Evolutionary conservation across 92 coral and sea anemone genomes (phyloP), one percentile per base, ranked within the genome.

Genomic region (Desmophyllum pertusum): DNA sequence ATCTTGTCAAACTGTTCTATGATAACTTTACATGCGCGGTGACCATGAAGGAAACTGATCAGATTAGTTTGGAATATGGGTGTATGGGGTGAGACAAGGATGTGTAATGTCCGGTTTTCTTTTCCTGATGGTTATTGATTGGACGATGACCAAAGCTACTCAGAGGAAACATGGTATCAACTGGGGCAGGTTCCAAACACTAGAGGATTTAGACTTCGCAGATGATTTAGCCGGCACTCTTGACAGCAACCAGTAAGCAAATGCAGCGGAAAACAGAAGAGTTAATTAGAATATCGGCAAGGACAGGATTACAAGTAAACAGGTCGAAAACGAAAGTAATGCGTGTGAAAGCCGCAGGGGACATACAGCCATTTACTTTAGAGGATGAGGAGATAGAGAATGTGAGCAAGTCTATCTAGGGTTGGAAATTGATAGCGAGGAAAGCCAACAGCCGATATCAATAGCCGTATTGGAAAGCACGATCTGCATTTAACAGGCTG

Each of bases 381-480:
- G n/a, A n/a, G n/a, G n/a, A n/a, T n/a, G n/a, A n/a, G 30, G 30
- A 80, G 76, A 15, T 61, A 61, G 83, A 66, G 41, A 39, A 80
- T 66, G 78, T 73, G 29, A 39, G 31, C 78, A 46, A 37, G 25
- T 73, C 42, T 66, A 67, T 25, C 0, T 46, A 66, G 84, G 76
- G 63, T 80, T 48, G 17, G 36, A 66, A 46, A 68, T 67, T 66
- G 74, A 80, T 35, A 13, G 36, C 27, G 78, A 73, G 73, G 39
- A 36, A 46, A 80, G 45, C 61, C 67, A 64, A 30, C 84, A 46
- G 84, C 65, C 33, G 84, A 77, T 21, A 77, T 77, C 19, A 77
- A 46, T 21, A 35, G 70, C 33, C 46, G 80, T 43, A 57, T 77
- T 0, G 81, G 81, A 40, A 77, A 37, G 81, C 70, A 35, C 36